These are phyloP conservation scores for Thyatira batis DNA, from an alignment of 2,888 invertebrate genomes.

Conservation along the genomic window DNA sequence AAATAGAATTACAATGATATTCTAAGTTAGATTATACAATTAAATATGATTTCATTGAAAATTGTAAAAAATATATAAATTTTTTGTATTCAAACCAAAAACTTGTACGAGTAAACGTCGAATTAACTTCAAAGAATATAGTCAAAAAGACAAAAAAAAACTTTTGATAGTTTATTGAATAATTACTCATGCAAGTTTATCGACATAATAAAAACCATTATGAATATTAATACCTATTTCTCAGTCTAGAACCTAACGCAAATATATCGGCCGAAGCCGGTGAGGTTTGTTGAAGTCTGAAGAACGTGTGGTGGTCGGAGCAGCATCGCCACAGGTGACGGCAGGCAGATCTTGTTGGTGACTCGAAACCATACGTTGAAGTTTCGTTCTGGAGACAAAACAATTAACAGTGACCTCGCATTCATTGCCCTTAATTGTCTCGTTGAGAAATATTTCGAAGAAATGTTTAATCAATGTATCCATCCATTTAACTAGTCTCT, in stretches of 20 bases:
- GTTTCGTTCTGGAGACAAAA: conserved; percentile 88
- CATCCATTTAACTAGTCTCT: no score
- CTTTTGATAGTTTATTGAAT: not conserved
- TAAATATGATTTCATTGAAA: no score
- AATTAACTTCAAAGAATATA: no score
- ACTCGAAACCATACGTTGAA: conserved; percentile 97
- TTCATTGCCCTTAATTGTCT: not conserved
- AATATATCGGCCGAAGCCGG: conserved; percentile 89
- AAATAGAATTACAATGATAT: not conserved
- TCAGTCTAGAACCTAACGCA: conserved; percentile 89
- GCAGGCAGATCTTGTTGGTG: conserved; percentile 94
- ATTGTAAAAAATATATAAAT: no score
- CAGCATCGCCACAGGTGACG: conserved; percentile 98
- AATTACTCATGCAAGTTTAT: no score
- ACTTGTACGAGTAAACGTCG: no score
- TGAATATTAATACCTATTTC: conserved; percentile 85
- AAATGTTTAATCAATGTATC: not conserved
- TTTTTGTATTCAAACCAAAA: no score
- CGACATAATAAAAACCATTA: conserved; percentile 1
- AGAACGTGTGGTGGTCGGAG: conserved; percentile 97
- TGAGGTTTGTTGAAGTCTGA: conserved; percentile 91
- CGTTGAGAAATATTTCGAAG: no score
- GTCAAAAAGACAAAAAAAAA: not conserved
- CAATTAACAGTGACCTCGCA: not conserved
- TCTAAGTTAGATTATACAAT: no score